These are phyloP conservation scores for Conus canariensis DNA, from an alignment of 2,888 invertebrate genomes.

Conservation along the genomic window DNA sequence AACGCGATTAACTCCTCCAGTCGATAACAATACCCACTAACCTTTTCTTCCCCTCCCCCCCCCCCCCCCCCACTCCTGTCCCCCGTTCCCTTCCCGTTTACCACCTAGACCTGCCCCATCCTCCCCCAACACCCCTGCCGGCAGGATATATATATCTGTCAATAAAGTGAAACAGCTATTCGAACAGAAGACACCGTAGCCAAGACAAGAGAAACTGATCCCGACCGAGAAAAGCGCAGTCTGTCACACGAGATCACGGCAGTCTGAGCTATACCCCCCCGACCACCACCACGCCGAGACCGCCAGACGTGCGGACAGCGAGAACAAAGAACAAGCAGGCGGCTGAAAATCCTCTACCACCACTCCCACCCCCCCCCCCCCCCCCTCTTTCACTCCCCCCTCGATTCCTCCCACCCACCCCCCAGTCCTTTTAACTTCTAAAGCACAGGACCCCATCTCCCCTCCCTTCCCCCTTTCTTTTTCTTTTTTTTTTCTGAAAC, in stretches of 20 bases:
- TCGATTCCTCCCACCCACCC: not conserved
- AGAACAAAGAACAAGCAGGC: constrained; percentile 16
- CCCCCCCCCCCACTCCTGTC: not conserved
- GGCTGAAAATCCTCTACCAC: not conserved
- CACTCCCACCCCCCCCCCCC: not conserved
- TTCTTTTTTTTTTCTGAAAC: not conserved
- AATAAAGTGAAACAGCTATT: not conserved
- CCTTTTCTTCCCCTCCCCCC: no score
- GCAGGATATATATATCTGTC: not conserved
- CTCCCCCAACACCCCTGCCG: not conserved
- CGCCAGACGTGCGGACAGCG: no score
- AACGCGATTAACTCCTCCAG: not conserved
- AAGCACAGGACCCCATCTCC: no score
- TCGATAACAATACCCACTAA: no score
- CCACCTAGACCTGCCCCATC: no score
- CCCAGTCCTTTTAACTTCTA: not conserved
- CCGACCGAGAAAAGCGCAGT: not conserved
- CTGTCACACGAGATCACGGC: not conserved
- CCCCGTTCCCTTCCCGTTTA: not conserved
- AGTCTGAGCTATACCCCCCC: not conserved
- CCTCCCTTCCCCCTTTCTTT: not conserved
- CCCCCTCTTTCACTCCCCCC: not conserved
- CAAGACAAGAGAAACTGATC: no score
- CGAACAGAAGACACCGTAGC: not conserved
- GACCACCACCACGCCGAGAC: not conserved